These are phyloP conservation scores for Mystacornis crossleyi DNA, from an alignment of 2,113 vertebrate genomes.

Conservation along the genomic window DNA sequence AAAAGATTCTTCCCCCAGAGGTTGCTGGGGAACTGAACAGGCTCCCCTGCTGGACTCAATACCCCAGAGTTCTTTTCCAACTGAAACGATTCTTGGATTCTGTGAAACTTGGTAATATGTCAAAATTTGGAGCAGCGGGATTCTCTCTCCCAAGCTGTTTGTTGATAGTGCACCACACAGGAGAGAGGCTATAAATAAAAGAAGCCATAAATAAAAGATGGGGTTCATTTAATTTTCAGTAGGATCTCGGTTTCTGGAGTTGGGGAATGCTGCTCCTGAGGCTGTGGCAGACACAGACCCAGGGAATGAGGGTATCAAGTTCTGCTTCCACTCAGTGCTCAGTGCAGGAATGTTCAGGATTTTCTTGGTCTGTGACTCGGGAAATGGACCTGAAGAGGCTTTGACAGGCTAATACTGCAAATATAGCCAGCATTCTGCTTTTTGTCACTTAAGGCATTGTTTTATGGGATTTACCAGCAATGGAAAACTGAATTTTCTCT, in stretches of 20 bases:
- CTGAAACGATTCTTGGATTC: background rate
- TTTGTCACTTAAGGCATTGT: background rate
- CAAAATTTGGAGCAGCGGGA: fast-evolving
- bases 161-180: fast-evolving
- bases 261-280: background rate
- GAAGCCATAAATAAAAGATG: background rate
- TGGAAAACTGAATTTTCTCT: background rate
- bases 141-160: fast-evolving
- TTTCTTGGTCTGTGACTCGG: background rate
- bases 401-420: background rate
- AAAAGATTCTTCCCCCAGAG: background rate
- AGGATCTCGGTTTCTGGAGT: background rate
- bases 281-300: background rate
- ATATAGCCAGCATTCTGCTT: background rate
- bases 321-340: background rate
- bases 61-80: background rate
- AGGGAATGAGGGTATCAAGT: fast-evolving
- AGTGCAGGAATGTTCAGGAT: fast-evolving
- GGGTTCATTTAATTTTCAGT: conserved; percentile 19
- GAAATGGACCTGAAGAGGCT: background rate
- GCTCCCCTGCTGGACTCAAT: background rate
- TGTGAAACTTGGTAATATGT: fast-evolving
- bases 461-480: background rate
- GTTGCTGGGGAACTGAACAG: background rate
- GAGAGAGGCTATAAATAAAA: background rate